phyloP scores from a whole-genome alignment of 2,797 vertebrate species.

The Carcharodon carcharias region DNA sequence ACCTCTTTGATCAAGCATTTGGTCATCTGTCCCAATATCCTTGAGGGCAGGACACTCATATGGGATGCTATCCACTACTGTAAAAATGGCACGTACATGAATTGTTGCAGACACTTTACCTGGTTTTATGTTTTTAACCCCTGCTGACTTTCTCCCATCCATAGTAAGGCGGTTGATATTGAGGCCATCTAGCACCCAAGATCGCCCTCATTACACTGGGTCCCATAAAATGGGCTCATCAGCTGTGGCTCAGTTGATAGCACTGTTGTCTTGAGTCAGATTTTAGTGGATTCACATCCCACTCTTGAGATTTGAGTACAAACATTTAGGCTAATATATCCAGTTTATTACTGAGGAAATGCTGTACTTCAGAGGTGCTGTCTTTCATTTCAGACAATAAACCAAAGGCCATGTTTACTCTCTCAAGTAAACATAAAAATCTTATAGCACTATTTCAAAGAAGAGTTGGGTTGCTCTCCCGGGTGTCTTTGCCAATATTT shows the following conservation, averaged over 20 bases:
- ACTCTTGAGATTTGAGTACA: not conserved
- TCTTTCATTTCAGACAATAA: not conserved
- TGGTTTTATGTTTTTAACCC: too few species aligned
- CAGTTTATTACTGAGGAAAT: not conserved
- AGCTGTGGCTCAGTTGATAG: not conserved
- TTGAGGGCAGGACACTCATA: too few species aligned
- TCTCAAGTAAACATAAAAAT: too few species aligned
- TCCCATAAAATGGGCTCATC: not conserved
- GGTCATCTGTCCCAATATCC: too few species aligned
- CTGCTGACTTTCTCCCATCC: too few species aligned
- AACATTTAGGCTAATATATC: not conserved
- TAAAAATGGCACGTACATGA: too few species aligned
- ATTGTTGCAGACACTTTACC: too few species aligned
- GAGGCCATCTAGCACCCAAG: too few species aligned
- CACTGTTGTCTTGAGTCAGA: not conserved
- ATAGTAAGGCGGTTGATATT: too few species aligned
- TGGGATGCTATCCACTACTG: too few species aligned
- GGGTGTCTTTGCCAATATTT: not conserved
- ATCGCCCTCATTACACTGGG: not conserved
- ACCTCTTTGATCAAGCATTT: too few species aligned
- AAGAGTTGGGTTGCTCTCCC: not conserved
- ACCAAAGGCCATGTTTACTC: not conserved
- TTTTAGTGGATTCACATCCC: not conserved
- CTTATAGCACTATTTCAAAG: not conserved
- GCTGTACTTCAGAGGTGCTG: not conserved